These are phyloP conservation scores for Cryptoblepharus egeriae DNA, from an alignment of 2,797 vertebrate species.

Conservation along the genomic window DNA sequence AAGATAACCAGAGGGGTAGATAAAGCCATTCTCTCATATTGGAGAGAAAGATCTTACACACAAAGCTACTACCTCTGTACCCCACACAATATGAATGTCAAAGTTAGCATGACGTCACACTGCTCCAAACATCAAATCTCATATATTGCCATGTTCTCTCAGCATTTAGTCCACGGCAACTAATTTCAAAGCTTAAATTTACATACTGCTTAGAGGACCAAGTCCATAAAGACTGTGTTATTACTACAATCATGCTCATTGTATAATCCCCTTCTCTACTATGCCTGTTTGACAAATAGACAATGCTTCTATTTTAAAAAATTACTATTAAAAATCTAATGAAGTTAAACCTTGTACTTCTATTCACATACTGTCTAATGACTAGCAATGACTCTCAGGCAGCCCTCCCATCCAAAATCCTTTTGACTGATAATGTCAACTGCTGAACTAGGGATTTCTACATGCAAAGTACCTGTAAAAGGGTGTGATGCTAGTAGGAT, in stretches of 20 bases:
- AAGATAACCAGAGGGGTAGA: constrained; percentile 45
- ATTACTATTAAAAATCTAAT: not conserved
- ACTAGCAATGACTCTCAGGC: not conserved
- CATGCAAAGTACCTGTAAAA: not conserved
- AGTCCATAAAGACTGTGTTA: constrained; percentile 15
- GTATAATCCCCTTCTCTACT: constrained; percentile 4
- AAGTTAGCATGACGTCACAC: too few relatives aligned
- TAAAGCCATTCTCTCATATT: too few relatives aligned
- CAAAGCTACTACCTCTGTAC: too few relatives aligned
- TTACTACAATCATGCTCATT: not conserved
- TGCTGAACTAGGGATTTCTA: not conserved
- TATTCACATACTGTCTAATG: not conserved
- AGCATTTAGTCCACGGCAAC: not conserved
- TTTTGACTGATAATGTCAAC: not conserved
- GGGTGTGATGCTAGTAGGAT: too few relatives aligned
- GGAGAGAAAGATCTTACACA: too few relatives aligned
- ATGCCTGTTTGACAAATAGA: not conserved
- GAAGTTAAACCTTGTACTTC: too few relatives aligned
- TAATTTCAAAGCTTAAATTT: not conserved
- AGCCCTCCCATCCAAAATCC: not conserved
- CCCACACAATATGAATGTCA: not conserved
- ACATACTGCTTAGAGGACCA: not conserved
- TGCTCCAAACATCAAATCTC: not conserved
- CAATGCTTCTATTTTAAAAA: not conserved
- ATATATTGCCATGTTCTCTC: not conserved